Percentiles rank a stretch among this genome's conserved stretches.
These are phyloP conservation scores for Meganola albula DNA, from an alignment of 2,888 invertebrate genomes.

Conservation along the genomic window DNA sequence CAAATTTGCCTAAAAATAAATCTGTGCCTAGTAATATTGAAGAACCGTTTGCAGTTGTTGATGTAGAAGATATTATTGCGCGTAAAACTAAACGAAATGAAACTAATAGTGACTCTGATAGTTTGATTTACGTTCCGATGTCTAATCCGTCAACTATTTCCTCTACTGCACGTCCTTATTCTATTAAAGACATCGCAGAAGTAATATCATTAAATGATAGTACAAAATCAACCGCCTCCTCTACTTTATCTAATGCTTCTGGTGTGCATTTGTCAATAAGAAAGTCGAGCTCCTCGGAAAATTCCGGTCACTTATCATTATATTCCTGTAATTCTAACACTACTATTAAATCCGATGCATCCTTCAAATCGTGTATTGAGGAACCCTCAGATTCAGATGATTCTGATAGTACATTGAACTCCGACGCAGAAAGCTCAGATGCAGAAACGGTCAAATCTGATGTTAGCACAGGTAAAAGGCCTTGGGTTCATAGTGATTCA, in stretches of 20 bases:
- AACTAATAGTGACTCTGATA: slow-evolving; percentile 27
- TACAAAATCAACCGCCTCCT: slow-evolving; percentile 52
- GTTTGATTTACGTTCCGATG: slow-evolving; percentile 48
- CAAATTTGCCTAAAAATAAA: slow-evolving; percentile 49
- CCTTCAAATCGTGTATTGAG: slow-evolving; percentile 61
- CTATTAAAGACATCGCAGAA: slow-evolving; percentile 65
- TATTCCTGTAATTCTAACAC: slow-evolving; percentile 64
- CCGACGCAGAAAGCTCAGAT: slow-evolving; percentile 63
- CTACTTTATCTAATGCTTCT: slow-evolving; percentile 56
- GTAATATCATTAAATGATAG: slow-evolving; percentile 52
- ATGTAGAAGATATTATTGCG: slow-evolving; percentile 45
- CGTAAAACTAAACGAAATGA: slow-evolving; percentile 25
- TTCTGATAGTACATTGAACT: slow-evolving; percentile 60
- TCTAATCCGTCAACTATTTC: slow-evolving; percentile 51
- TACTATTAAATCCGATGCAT: slow-evolving; percentile 59
- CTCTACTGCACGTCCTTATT: slow-evolving; percentile 56
- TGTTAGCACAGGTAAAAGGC: slow-evolving; percentile 56
- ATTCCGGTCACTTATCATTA: slow-evolving; percentile 66
- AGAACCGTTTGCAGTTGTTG: slow-evolving; percentile 58
- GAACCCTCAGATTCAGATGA: slow-evolving; percentile 63
- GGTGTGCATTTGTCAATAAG: slow-evolving; percentile 54
- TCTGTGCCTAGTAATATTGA: slow-evolving; percentile 59
- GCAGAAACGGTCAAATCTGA: slow-evolving; percentile 67
- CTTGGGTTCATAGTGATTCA: slow-evolving; percentile 69
- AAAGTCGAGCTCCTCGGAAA: slow-evolving; percentile 68